Evolutionary conservation across 2,888 invertebrate species (phyloP).

Genomic region (Apodemia zela): DNA sequence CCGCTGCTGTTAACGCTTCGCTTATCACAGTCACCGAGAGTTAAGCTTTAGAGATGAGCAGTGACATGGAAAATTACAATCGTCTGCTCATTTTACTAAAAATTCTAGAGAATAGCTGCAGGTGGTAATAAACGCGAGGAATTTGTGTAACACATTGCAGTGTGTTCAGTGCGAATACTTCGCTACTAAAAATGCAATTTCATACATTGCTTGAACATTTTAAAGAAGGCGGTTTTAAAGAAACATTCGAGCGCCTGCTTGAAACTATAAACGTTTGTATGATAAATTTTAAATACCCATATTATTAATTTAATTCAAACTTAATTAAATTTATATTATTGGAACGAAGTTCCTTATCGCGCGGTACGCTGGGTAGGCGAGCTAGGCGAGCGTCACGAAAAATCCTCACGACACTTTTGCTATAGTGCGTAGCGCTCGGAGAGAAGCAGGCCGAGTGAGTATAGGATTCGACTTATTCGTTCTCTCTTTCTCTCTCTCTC

Average conservation of each 20-base stretch:
- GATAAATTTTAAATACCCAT: too few species aligned
- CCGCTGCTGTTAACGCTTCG: background rate
- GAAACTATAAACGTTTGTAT: background rate
- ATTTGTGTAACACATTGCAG: constrained; percentile 14
- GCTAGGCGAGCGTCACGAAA: too few species aligned
- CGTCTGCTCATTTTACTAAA: constrained; percentile 37
- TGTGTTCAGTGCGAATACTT: constrained; percentile 5
- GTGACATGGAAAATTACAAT: constrained; percentile 65
- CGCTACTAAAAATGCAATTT: constrained; percentile 11
- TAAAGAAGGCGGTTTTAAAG: background rate
- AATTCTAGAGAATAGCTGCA: constrained; percentile 11
- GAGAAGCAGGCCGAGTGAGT: too few species aligned
- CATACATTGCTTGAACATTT: constrained; percentile 4
- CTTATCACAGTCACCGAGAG: constrained; percentile 6
- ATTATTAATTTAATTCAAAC: too few species aligned
- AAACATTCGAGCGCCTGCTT: background rate
- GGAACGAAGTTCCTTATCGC: too few species aligned
- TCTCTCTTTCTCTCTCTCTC: too few species aligned
- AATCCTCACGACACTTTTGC: too few species aligned
- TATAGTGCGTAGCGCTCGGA: too few species aligned
- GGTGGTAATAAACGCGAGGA: constrained; percentile 15
- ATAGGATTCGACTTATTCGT: too few species aligned
- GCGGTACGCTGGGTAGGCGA: too few species aligned
- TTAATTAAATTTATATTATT: too few species aligned
- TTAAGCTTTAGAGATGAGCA: constrained; percentile 35